A percentile compares a stretch with the other conserved stretches of the same genome.
phyloP scores from a whole-genome alignment of 2,797 vertebrate genomes.

The Varecia variegata region DNA sequence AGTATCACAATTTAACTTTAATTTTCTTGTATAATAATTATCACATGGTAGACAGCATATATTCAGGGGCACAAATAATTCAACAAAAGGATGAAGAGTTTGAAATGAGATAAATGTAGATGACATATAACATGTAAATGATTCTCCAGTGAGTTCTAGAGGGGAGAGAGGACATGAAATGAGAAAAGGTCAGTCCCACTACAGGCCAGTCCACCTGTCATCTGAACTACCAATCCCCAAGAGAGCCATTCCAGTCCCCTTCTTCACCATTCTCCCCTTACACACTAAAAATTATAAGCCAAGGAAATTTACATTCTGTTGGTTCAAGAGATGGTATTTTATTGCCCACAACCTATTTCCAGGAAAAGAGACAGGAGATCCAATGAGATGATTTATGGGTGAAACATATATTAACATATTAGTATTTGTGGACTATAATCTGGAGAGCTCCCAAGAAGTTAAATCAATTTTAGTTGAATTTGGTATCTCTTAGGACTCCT shows the following conservation, averaged over 20 bases:
- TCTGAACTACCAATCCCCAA: background rate
- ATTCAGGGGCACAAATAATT: background rate
- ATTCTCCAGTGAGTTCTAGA: background rate
- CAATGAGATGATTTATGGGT: background rate
- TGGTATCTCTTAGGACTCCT: background rate
- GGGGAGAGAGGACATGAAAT: background rate
- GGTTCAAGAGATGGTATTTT: background rate
- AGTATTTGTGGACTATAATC: background rate
- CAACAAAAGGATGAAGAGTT: background rate
- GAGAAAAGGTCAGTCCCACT: background rate
- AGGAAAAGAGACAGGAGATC: background rate
- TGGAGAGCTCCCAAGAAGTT: background rate
- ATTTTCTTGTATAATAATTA: background rate
- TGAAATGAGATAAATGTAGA: background rate
- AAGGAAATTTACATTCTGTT: background rate
- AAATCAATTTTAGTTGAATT: conserved; percentile 46
- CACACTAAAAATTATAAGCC: background rate
- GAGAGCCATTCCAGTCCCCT: accelerated
- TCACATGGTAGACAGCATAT: background rate
- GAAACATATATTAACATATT: background rate
- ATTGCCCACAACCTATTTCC: background rate
- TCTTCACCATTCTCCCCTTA: background rate
- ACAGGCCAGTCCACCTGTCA: background rate
- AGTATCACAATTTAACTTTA: background rate
- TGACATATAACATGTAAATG: background rate